Conservation (phyloP, 2,797 vertebrate genomes). For the Pipistrellus nathusii region DNA sequence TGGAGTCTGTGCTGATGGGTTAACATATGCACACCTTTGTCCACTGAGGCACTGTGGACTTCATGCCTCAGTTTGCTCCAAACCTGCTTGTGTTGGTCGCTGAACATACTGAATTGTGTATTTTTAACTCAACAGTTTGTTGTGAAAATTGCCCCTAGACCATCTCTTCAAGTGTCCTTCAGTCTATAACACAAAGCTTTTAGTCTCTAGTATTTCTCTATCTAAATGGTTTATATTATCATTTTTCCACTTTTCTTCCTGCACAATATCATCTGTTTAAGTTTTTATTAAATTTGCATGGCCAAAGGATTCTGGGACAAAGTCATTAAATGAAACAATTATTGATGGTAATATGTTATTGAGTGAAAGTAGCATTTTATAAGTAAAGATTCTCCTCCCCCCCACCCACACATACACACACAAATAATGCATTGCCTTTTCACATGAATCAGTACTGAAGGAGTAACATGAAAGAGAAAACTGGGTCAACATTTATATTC, state of each 20-base stretch:
- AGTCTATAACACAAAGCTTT: conserved; percentile 10
- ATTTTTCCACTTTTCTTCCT: conserved; percentile 60
- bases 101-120: neutral
- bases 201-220: neutral
- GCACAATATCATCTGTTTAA: conserved; percentile 56
- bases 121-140: conserved; percentile 57
- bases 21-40: neutral
- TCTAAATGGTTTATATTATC: conserved; percentile 53
- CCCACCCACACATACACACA: too few relatives aligned
- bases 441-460: conserved; percentile 56
- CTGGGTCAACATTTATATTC: conserved; percentile 74
- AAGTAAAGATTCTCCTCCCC: neutral
- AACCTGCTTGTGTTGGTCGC: neutral
- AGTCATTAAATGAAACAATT: conserved; percentile 70
- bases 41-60: neutral
- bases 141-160: conserved; percentile 54
- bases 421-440: conserved; percentile 40
- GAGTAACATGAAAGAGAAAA: conserved; percentile 66
- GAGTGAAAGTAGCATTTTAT: conserved; percentile 11
- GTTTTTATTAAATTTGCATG: conserved; percentile 42
- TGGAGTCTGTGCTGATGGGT: neutral
- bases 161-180: neutral
- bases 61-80: neutral
- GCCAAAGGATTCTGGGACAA: conserved; percentile 33
- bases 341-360: conserved; percentile 50